Percentiles rank a stretch among this genome's conserved stretches.
Evolutionary conservation across 2,797 vertebrate genomes (phyloP).

Genomic region (Hybognathus amarus): DNA sequence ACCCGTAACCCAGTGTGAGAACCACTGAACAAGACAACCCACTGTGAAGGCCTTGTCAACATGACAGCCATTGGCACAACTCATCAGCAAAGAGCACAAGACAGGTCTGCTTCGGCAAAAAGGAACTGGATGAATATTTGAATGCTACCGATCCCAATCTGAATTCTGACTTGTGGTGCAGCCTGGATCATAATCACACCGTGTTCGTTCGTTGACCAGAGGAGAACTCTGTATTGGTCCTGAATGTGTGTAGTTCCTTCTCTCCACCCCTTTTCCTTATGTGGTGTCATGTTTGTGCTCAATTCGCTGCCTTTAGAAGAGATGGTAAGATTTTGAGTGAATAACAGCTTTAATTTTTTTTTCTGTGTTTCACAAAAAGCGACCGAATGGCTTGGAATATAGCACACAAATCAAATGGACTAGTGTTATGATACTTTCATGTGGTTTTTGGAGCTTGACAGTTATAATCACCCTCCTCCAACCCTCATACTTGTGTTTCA

Average conservation of each 20-base stretch:
- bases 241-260: too few relatives aligned
- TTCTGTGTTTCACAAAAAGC: background rate
- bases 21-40: too few relatives aligned
- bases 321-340: background rate
- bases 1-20: too few relatives aligned
- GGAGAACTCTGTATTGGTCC: background rate
- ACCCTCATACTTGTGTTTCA: conserved; percentile 24
- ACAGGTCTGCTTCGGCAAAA: too few relatives aligned
- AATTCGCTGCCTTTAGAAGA: background rate
- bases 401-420: background rate
- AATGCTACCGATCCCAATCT: too few relatives aligned
- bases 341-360: background rate
- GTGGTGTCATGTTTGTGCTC: too few relatives aligned
- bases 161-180: too few relatives aligned
- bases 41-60: too few relatives aligned
- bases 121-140: too few relatives aligned
- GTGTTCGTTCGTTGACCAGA: background rate
- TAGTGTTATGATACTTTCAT: conserved; percentile 3
- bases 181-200: background rate
- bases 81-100: too few relatives aligned
- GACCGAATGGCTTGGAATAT: background rate
- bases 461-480: conserved; percentile 15
- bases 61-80: too few relatives aligned
- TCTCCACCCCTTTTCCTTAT: too few relatives aligned
- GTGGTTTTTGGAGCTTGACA: conserved; percentile 19